Base-by-base conservation (phyloP, 2,113 vertebrate species). In the Ptilorrhoa leucosticta region DNA sequence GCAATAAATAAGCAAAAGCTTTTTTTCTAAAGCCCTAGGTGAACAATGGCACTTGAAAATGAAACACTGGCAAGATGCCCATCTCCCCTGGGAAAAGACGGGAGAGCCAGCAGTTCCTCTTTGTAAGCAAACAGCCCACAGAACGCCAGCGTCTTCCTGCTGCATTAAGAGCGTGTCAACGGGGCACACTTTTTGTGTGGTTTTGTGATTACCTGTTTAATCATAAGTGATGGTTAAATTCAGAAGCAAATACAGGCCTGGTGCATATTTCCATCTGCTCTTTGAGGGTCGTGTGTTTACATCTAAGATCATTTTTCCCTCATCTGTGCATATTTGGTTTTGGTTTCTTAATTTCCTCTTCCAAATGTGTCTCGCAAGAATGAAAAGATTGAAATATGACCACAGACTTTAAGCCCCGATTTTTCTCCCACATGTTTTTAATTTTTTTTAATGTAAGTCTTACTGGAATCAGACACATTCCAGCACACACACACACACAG, bases 31-130 rank as follows among this genome's bases (percentile, higher is more conserved):
- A 96, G 75, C 95, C 93, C 51, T 95, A 96, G 96, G 97, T 98
- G 98, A 98, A 98, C 96, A 97, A 97, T 97, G 92, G 89, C 95
- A 91, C 97, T 98, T 94, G 95, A 97, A 97, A 97, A 97, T 91
- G 91, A 97, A 97, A 96, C 90, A 61, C 93, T 98, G 98, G 98
- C 98, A 97, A 97, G 96, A 95, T 97, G 97, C 98, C 98, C 89
- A 15, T 95, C 81, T 98, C 96, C 97, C 92, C 93, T 97, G 98
- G 97, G 97, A 97, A 95, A 96, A 93, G 89, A 84, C 54, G 11
- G 33, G 94, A 93, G 58, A 95, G 76, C 86, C 64, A 54, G 93
- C 95, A 78, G 87, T 39, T 96, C 94, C 83, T 92, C 91, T 97
- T 92, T 97, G 88, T 92, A 96, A 97, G 96, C 96, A 97, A 96